Evolutionary conservation across 2,113 vertebrate species (phyloP).

Genomic region (Halcyon senegalensis): DNA sequence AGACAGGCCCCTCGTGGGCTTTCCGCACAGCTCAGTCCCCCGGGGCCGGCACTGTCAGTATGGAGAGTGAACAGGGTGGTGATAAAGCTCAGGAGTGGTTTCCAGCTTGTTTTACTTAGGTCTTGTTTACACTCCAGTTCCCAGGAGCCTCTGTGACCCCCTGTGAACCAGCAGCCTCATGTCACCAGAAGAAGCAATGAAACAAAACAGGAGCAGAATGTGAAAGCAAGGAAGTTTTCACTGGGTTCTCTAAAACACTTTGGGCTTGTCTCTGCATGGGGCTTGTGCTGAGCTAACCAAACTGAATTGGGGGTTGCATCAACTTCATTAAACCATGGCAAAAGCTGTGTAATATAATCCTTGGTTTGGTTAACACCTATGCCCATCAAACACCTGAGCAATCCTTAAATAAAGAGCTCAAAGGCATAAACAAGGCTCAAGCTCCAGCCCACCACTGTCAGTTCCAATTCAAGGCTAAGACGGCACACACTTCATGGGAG

Average conservation of each 20-base stretch:
- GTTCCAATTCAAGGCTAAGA: background rate
- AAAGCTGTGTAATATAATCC: background rate
- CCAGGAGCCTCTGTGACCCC: background rate
- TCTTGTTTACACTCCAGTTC: background rate
- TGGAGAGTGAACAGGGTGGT: background rate
- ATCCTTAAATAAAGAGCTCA: background rate
- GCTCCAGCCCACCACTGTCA: background rate
- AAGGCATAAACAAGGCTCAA: background rate
- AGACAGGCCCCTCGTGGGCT: background rate
- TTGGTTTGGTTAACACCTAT: conserved; percentile 22
- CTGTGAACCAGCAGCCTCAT: background rate
- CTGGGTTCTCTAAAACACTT: background rate
- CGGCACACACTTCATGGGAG: background rate
- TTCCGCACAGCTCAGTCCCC: background rate
- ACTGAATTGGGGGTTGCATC: background rate
- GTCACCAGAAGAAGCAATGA: background rate
- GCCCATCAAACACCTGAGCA: background rate
- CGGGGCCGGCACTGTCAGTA: background rate
- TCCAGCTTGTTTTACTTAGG: background rate
- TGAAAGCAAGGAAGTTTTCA: background rate
- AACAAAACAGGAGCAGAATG: background rate
- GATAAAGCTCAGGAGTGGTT: background rate
- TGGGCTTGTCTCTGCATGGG: background rate
- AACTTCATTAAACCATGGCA: conserved; percentile 1
- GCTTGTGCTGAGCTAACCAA: conserved; percentile 12